Percentiles rank a stretch among this genome's conserved stretches.
These are phyloP conservation scores for Leiothrix lutea DNA, from an alignment of 2,113 vertebrate species.

Conservation along the genomic window DNA sequence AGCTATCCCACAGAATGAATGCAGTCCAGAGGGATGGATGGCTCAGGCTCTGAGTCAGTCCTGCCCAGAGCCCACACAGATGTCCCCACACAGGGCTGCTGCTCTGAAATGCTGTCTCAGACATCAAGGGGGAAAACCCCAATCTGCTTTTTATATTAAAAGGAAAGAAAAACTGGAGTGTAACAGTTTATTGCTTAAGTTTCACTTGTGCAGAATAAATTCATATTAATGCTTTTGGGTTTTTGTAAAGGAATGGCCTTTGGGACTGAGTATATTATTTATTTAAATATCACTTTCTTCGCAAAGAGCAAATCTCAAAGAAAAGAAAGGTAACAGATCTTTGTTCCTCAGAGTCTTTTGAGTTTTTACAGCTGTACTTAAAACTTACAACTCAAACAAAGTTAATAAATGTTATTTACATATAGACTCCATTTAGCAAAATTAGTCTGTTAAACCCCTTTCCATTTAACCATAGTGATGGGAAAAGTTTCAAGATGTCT, in stretches of 20 bases:
- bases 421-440: background rate
- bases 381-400: background rate
- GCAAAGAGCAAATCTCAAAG: background rate
- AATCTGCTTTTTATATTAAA: background rate
- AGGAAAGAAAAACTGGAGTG: background rate
- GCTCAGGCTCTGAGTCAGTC: background rate
- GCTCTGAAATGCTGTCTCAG: background rate
- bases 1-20: background rate
- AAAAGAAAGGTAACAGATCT: background rate
- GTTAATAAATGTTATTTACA: background rate
- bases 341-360: background rate
- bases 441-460: background rate
- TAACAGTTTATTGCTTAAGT: background rate
- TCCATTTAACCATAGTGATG: background rate
- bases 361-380: background rate
- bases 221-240: background rate
- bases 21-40: background rate
- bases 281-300: background rate
- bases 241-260: background rate
- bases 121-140: background rate
- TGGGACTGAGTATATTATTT: background rate
- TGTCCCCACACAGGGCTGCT: background rate
- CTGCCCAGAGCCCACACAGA: background rate
- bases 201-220: background rate
- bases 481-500: background rate